A percentile compares a stretch with the other conserved stretches of the same genome.
These are phyloP conservation scores for Triops longicaudatus DNA, from an alignment of 1,140 invertebrate genomes.

Conservation along the genomic window DNA sequence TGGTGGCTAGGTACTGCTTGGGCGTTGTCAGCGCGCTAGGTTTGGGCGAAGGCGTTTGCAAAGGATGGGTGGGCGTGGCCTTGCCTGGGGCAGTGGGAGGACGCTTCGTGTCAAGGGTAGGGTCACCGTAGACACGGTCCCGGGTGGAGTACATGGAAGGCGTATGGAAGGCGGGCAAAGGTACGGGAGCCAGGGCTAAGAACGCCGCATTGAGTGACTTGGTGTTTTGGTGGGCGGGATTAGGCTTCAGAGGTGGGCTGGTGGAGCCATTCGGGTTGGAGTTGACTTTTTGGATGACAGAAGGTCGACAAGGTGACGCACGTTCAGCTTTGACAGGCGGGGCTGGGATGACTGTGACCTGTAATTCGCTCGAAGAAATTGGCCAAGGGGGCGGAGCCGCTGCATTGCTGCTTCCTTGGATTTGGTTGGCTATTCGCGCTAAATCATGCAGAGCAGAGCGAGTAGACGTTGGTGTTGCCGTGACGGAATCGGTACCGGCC, in stretches of 20 bases:
- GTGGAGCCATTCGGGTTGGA: background rate
- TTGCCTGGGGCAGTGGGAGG: background rate
- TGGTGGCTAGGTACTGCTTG: background rate
- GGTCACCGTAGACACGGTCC: slow-evolving; percentile 23
- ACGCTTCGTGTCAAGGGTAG: slow-evolving; percentile 21
- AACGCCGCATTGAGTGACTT: background rate
- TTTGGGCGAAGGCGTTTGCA: background rate
- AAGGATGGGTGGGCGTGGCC: background rate
- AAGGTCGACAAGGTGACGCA: slow-evolving; percentile 14
- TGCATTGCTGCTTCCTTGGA: background rate
- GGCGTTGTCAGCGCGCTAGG: background rate
- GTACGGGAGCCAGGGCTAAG: slow-evolving; percentile 19
- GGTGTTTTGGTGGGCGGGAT: slow-evolving; percentile 7
- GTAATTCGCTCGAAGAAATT: slow-evolving; percentile 3
- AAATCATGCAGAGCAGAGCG: slow-evolving; percentile 27
- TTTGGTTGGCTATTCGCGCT: slow-evolving; percentile 24
- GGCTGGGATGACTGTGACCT: slow-evolving; percentile 16
- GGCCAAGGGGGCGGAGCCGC: background rate
- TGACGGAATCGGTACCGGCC: slow-evolving; percentile 5
- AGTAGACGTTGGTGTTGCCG: background rate
- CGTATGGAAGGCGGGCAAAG: slow-evolving; percentile 21
- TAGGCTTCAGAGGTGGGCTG: slow-evolving; percentile 3
- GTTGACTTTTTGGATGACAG: slow-evolving; percentile 23
- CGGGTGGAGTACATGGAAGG: slow-evolving; percentile 25
- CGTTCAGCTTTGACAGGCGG: background rate